phyloP scores from a whole-genome alignment of 2,888 invertebrate species.

The Dryomyza anilis region DNA sequence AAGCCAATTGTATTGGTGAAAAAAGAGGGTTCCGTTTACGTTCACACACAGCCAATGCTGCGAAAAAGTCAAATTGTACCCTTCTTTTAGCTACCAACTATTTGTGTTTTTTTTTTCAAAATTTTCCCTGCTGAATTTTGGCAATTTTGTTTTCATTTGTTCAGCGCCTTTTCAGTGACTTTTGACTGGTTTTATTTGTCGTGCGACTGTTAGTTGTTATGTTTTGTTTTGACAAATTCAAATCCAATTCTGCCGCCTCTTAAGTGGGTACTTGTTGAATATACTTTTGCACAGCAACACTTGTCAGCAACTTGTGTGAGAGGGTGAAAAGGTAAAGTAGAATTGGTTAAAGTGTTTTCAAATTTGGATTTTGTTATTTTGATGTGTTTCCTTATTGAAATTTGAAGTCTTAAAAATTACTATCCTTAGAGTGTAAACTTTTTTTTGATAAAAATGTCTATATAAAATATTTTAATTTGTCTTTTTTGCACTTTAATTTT shows the following conservation, averaged over 20 bases:
- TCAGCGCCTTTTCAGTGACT: background rate
- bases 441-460: no score
- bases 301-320: background rate
- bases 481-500: no score
- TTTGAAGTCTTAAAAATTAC: no score
- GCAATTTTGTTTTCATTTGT: background rate
- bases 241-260: background rate
- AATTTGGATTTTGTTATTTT: no score
- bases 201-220: background rate
- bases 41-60: no score
- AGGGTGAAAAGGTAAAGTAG: background rate
- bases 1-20: conserved; percentile 2
- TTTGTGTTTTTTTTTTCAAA: no score
- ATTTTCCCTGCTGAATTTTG: background rate
- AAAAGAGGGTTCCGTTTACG: background rate
- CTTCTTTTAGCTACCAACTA: background rate
- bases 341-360: background rate
- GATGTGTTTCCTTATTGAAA: no score
- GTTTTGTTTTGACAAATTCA: background rate
- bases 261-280: conserved; percentile 7
- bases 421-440: no score
- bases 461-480: no score
- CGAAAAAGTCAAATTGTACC: background rate
- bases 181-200: background rate
- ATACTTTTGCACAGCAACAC: background rate